These are phyloP conservation scores for Neomonachus schauinslandi DNA, from an alignment of 2,113 vertebrate genomes.

Conservation along the genomic window DNA sequence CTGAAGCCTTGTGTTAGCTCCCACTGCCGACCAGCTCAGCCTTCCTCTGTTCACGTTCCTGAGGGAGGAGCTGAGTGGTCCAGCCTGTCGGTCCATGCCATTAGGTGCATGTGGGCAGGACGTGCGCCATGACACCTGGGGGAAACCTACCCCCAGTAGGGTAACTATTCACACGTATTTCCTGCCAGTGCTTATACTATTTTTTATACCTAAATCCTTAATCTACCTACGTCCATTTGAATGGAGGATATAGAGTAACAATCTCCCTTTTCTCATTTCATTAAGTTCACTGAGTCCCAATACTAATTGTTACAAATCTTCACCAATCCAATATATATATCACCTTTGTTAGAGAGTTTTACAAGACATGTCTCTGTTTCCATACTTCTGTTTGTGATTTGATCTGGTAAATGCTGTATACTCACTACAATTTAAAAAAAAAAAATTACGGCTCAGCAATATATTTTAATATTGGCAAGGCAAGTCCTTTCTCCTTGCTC, in stretches of 20 bases:
- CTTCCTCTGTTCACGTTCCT: background rate
- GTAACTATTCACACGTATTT: background rate
- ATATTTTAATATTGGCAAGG: background rate
- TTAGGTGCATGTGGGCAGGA: background rate
- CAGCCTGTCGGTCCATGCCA: too few species aligned
- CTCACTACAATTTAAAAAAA: background rate
- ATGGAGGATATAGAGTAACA: background rate
- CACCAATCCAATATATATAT: background rate
- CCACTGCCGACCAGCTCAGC: background rate
- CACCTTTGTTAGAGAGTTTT: background rate
- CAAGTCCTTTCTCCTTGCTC: background rate
- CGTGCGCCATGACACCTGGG: fast-evolving
- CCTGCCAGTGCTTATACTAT: background rate
- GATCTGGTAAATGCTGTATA: background rate
- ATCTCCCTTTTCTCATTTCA: background rate
- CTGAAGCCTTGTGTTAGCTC: background rate
- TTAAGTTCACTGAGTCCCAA: background rate
- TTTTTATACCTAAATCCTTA: background rate
- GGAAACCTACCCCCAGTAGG: background rate
- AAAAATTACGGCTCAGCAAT: background rate
- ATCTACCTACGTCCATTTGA: background rate
- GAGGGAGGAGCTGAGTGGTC: background rate
- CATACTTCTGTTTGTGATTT: background rate
- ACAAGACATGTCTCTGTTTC: background rate
- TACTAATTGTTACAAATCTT: background rate